A percentile compares a stretch with the other conserved stretches of the same genome.
These are phyloP conservation scores for Parazoanthus swiftii DNA, from an alignment of 92 coral and sea anemone genomes.

Conservation along the genomic window DNA sequence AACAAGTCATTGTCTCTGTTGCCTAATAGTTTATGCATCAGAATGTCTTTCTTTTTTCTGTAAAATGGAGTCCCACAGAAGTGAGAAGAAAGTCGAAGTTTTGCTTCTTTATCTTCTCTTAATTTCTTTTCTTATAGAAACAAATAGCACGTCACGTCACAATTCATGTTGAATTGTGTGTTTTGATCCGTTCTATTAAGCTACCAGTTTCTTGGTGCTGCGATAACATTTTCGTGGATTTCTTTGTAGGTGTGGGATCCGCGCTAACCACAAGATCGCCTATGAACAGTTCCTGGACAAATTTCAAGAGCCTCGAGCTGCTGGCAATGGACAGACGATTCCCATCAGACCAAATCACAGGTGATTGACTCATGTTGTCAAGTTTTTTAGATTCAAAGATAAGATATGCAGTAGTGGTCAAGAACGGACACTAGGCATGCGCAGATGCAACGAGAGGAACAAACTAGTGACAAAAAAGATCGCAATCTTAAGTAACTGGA, in stretches of 20 bases:
- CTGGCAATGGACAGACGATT: constrained; percentile 80
- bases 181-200: no score
- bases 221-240: not conserved
- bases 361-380: constrained; percentile 33
- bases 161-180: no score
- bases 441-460: not conserved
- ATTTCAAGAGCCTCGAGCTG: constrained; percentile 77
- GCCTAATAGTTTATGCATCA: no score
- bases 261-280: constrained; percentile 86
- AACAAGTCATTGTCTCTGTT: no score
- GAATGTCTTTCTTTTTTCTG: no score
- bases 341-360: constrained; percentile 80
- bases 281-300: constrained; percentile 89
- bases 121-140: no score
- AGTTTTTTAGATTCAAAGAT: not conserved
- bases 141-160: no score
- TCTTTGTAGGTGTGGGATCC: constrained; percentile 84
- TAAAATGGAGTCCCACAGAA: no score
- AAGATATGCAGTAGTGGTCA: not conserved
- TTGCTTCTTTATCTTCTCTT: no score
- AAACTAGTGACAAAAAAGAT: not conserved
- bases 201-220: no score
- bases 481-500: not conserved
- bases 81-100: no score
- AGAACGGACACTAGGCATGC: not conserved